These are phyloP conservation scores for Julus scanicus DNA, from an alignment of 2,888 invertebrate species.

Conservation along the genomic window DNA sequence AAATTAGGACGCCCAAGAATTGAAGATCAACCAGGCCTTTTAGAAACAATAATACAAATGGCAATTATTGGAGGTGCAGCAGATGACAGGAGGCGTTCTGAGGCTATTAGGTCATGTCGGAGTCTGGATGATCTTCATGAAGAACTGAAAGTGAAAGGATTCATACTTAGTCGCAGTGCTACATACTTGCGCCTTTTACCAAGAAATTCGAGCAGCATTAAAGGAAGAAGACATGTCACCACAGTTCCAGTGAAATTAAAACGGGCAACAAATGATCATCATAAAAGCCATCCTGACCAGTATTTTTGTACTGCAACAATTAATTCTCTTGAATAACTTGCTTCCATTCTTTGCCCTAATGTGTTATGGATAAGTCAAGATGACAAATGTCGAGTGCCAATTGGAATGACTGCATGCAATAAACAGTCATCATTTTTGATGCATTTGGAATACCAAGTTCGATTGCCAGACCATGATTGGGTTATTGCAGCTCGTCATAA, in stretches of 20 bases:
- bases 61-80: neutral
- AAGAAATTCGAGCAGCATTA: neutral
- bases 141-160: neutral
- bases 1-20: neutral
- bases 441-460: constrained; percentile 60
- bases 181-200: constrained; percentile 1
- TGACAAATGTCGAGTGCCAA: constrained; percentile 64
- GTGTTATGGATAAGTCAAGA: neutral
- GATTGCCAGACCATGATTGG: constrained; percentile 63
- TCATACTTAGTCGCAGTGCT: neutral
- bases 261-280: constrained; percentile 33
- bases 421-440: constrained; percentile 63
- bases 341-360: constrained; percentile 55
- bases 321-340: constrained; percentile 60
- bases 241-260: constrained; percentile 21
- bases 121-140: constrained; percentile 16
- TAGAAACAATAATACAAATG: neutral
- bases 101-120: neutral
- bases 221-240: constrained; percentile 15
- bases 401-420: constrained; percentile 65
- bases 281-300: constrained; percentile 59
- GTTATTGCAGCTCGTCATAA: constrained; percentile 62
- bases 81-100: neutral
- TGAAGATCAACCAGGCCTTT: constrained; percentile 30
- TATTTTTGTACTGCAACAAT: constrained; percentile 62